phyloP scores from a whole-genome alignment of 2,113 vertebrate species.

The Leucosticte australis region DNA sequence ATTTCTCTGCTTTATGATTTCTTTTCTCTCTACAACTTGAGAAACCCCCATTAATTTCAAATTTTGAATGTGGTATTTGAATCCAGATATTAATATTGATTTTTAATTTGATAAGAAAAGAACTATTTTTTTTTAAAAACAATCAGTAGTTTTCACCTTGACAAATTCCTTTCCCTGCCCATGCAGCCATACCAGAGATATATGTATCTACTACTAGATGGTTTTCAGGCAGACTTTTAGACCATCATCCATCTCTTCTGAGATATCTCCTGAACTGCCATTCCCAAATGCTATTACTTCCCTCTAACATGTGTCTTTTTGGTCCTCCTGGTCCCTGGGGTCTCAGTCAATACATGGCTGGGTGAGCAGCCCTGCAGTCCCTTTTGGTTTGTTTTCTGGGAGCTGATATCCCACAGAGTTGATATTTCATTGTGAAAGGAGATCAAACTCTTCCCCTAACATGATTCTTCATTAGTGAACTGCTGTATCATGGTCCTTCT shows the following conservation, averaged over 20 bases:
- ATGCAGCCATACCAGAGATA: background rate
- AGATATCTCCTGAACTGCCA: background rate
- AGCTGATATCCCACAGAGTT: background rate
- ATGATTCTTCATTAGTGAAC: background rate
- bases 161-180: background rate
- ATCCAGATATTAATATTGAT: background rate
- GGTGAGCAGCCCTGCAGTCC: background rate
- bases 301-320: background rate
- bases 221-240: background rate
- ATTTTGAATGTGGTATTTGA: background rate
- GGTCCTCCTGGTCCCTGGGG: background rate
- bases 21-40: background rate
- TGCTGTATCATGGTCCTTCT: background rate
- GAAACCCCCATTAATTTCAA: background rate
- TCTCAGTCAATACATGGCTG: background rate
- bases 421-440: background rate
- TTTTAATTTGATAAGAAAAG: background rate
- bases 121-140: background rate
- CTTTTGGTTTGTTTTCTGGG: background rate
- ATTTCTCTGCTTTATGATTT: background rate
- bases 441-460: background rate
- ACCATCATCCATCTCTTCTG: background rate
- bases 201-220: background rate
- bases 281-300: background rate
- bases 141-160: background rate